A percentile compares a stretch with the other conserved stretches of the same genome.
phyloP scores from a whole-genome alignment of 1,140 invertebrate genomes.

The Panagrolaimus sp. region DNA sequence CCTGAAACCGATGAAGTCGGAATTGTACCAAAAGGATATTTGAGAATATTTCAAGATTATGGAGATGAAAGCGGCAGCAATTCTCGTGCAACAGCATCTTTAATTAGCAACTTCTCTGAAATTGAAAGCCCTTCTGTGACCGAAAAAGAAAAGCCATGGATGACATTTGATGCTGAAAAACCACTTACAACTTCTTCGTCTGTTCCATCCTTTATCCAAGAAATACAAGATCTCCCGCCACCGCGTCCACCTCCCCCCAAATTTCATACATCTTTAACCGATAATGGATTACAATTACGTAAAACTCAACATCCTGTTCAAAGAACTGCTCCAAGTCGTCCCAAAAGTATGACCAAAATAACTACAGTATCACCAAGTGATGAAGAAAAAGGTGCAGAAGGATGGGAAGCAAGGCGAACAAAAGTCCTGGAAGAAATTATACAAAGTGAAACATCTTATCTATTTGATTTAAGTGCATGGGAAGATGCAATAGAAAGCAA shows the following conservation, averaged over 20 bases:
- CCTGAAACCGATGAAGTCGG: conserved; percentile 37
- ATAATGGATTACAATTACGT: conserved; percentile 4
- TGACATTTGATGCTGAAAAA: conserved; percentile 10
- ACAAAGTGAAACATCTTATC: conserved; percentile 41
- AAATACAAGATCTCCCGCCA: not conserved
- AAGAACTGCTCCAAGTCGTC: not conserved
- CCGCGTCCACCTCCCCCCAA: conserved; percentile 29
- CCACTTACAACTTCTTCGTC: not conserved
- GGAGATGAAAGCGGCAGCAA: conserved; percentile 12
- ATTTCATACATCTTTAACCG: not conserved
- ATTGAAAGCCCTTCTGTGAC: not conserved
- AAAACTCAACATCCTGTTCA: conserved; percentile 10
- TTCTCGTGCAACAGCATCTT: not conserved
- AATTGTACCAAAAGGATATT: conserved; percentile 44
- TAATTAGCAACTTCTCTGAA: conserved; percentile 17
- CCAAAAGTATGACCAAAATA: conserved; percentile 13
- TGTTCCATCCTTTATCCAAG: not conserved
- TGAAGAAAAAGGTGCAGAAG: not conserved
- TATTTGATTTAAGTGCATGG: conserved; percentile 40
- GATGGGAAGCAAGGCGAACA: conserved; percentile 19
- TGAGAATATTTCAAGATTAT: conserved; percentile 50
- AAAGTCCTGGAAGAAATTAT: conserved; percentile 48
- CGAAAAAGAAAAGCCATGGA: conserved; percentile 9
- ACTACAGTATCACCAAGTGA: conserved; percentile 8
- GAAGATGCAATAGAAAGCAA: conserved; percentile 30